Base-by-base conservation (phyloP, 2,888 invertebrate species). In the Cephalotes varians region DNA sequence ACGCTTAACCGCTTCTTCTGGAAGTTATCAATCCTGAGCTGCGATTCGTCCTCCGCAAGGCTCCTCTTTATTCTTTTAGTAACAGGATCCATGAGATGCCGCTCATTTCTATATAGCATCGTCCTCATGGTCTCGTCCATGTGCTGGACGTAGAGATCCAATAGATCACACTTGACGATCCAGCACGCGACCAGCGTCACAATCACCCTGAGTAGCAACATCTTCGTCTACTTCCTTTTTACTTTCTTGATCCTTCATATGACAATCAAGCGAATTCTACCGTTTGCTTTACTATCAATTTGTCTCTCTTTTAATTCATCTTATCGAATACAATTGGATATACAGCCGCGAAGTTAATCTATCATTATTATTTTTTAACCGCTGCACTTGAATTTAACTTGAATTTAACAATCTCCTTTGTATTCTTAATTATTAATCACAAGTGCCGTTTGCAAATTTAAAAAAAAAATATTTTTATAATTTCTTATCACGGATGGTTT, bases 61-160 rank as follows among this genome's bases (percentile, higher is more conserved):
- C 89, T 91, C 31, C 94, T 90, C 31, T 82, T 91, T 58, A 77
- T 86, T 64, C 93, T 89, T 2, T 34, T 56, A 7, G 81, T 82
- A n/a, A 73, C 65, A 9, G 90, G 67, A 40, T 91, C 90, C 49
- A 85, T 89, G 2, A 90, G 88, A 80, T 91, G 92, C 44, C 87
- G 86, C 21, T 71, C 84, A 47, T 60, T 90, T n/a, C 87, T 90
- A 86, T 92, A 91, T 21, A 86, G 80, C 37, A 88, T 28, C 3
- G 93, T 92, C 31, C 88, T 90, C 94, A 94, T 94, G 6, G 93
- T 92, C 81, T 94, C 94, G 87, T 94, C 94, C 94, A 94, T 94
- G 91, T 94, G 94, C 79, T 94, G 92, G 28, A 94, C 94, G 82
- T 94, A 94, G 7, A 94, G 92, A 76, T 94, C 94, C 85, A 94